Percentiles rank a stretch among this genome's conserved stretches.
Conservation (phyloP, 2,888 invertebrate genomes). For the Pollenia amentaria region DNA sequence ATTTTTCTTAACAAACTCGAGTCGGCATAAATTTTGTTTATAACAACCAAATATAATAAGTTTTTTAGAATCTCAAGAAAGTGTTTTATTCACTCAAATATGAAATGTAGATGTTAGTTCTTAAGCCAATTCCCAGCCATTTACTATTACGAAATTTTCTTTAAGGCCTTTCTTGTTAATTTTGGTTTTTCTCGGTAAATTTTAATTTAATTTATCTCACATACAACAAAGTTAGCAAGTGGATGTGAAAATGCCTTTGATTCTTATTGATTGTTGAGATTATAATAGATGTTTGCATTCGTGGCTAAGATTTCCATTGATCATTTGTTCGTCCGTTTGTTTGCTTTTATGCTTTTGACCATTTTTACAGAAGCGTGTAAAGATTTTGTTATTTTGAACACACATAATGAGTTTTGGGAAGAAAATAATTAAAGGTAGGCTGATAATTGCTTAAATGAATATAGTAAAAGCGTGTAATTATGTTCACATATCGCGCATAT, state of each 20-base stretch:
- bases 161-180: not conserved
- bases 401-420: not conserved
- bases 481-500: too few species aligned
- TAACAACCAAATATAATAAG: not conserved
- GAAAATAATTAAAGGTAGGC: not conserved
- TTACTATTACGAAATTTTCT: not conserved
- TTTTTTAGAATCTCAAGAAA: not conserved
- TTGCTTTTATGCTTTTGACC: not conserved
- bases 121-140: not conserved
- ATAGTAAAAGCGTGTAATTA: not conserved
- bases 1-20: not conserved
- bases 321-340: not conserved
- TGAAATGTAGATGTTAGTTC: not conserved
- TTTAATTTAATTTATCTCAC: conserved; percentile 14
- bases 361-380: conserved; percentile 56
- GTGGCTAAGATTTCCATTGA: conserved; percentile 6
- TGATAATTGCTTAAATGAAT: conserved; percentile 39
- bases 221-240: not conserved
- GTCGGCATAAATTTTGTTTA: not conserved
- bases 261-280: conserved; percentile 8
- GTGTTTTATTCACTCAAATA: not conserved
- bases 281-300: not conserved
- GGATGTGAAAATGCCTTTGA: conserved; percentile 10
- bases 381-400: conserved; percentile 11
- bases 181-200: not conserved